Percentiles rank a stretch among this genome's conserved stretches.
These are phyloP conservation scores for Protosalanx chinensis DNA, from an alignment of 2,797 vertebrate genomes.

Conservation along the genomic window DNA sequence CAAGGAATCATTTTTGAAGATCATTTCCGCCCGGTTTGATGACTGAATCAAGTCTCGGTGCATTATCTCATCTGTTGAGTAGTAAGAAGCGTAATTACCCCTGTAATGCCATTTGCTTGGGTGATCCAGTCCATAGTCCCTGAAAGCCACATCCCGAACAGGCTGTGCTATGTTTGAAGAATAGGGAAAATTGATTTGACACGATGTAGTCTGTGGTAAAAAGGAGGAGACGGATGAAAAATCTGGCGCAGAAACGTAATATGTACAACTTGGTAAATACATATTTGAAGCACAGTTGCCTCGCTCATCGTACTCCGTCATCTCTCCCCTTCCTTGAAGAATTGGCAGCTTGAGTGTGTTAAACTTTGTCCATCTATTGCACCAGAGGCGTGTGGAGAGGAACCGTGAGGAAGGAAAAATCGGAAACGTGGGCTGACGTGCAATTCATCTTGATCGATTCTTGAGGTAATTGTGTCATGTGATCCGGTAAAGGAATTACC, in stretches of 20 bases:
- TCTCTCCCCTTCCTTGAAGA: slow-evolving; percentile 79
- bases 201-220: slow-evolving; percentile 92
- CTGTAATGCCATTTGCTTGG: slow-evolving; percentile 96
- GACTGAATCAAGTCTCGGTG: slow-evolving; percentile 95
- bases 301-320: slow-evolving; percentile 99
- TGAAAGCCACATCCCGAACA: slow-evolving; percentile 94
- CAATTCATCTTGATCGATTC: slow-evolving; percentile 99
- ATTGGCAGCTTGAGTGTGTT: slow-evolving; percentile 75
- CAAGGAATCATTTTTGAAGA: slow-evolving; percentile 89
- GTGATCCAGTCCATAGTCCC: slow-evolving; percentile 96
- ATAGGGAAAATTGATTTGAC: slow-evolving; percentile 97
- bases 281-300: slow-evolving; percentile 90
- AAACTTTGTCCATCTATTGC: slow-evolving; percentile 98
- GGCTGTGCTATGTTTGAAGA: slow-evolving; percentile 92
- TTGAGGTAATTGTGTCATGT: slow-evolving; percentile 99
- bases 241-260: slow-evolving; percentile 95
- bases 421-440: slow-evolving; percentile 97
- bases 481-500: slow-evolving; percentile 97
- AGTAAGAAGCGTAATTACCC: slow-evolving; percentile 91
- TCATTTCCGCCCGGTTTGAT: slow-evolving; percentile 85
- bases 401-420: slow-evolving; percentile 89
- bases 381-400: slow-evolving; percentile 86
- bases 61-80: slow-evolving; percentile 94
- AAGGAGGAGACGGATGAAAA: slow-evolving; percentile 94
- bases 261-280: slow-evolving; percentile 96